Conservation (phyloP, 2,113 vertebrate genomes). For the Myiagra hebetior region DNA sequence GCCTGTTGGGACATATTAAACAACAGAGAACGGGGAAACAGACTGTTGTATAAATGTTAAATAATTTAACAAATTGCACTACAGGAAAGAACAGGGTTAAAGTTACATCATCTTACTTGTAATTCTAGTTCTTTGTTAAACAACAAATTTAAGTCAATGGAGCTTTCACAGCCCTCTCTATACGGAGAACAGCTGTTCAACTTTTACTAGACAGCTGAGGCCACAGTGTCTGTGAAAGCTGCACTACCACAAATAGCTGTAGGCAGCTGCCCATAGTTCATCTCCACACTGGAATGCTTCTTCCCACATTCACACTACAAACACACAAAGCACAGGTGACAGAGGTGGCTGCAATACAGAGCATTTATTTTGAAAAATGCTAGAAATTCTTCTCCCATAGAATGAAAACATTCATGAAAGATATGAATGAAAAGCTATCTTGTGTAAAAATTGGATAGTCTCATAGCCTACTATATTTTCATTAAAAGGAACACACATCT, state of each 20-base stretch:
- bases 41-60: neutral
- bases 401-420: slow-evolving; percentile 33
- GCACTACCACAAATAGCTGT: slow-evolving; percentile 74
- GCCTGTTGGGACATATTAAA: neutral
- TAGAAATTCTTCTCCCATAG: slow-evolving; percentile 7
- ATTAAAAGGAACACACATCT: slow-evolving; percentile 15
- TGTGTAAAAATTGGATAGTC: neutral
- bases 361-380: slow-evolving; percentile 28
- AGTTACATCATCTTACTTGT: slow-evolving; percentile 71
- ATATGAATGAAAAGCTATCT: slow-evolving; percentile 29
- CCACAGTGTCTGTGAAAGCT: slow-evolving; percentile 68
- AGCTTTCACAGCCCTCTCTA: slow-evolving; percentile 78
- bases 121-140: slow-evolving; percentile 72
- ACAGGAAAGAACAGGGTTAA: slow-evolving; percentile 55
- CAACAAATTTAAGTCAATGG: slow-evolving; percentile 81
- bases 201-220: slow-evolving; percentile 92
- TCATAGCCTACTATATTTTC: neutral
- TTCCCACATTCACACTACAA: neutral
- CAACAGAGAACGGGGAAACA: neutral
- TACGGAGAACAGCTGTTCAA: slow-evolving; percentile 87
- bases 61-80: slow-evolving; percentile 48
- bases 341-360: neutral
- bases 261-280: slow-evolving; percentile 82
- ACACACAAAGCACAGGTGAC: slow-evolving; percentile 70
- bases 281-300: slow-evolving; percentile 63